Conservation (phyloP, 2,113 vertebrate species). For the Carlito syrichta region DNA sequence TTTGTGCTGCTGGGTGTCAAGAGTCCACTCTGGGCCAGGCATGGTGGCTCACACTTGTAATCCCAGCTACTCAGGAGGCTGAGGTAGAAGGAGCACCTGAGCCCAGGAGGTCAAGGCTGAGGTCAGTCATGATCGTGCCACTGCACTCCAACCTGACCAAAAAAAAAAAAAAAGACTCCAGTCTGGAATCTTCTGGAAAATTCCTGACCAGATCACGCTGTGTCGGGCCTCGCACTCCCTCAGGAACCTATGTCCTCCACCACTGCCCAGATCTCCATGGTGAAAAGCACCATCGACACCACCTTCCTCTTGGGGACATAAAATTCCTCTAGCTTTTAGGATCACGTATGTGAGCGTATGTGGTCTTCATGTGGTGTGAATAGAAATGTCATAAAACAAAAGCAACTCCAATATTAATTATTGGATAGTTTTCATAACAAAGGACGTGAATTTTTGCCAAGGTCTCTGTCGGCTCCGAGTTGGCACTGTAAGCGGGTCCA, state of each 20-base stretch:
- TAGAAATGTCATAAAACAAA: neutral
- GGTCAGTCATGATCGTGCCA: too few species aligned
- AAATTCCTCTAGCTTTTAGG: neutral
- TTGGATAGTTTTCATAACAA: neutral
- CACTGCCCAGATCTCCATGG: fast-evolving
- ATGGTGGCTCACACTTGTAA: too few species aligned
- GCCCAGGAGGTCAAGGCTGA: too few species aligned
- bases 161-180: too few species aligned
- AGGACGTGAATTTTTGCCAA: neutral
- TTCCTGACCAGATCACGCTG: neutral
- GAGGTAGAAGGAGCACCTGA: too few species aligned
- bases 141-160: too few species aligned
- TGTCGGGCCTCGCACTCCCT: too few species aligned
- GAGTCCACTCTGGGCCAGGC: neutral
- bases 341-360: fast-evolving
- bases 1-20: too few species aligned
- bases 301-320: neutral
- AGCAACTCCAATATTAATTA: neutral
- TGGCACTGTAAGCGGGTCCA: neutral
- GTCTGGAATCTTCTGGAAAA: neutral
- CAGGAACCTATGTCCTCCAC: fast-evolving
- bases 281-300: fast-evolving
- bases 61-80: too few species aligned
- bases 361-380: neutral
- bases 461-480: neutral